These are phyloP conservation scores for Myiozetetes cayanensis DNA, from an alignment of 2,113 vertebrate species.

Conservation along the genomic window DNA sequence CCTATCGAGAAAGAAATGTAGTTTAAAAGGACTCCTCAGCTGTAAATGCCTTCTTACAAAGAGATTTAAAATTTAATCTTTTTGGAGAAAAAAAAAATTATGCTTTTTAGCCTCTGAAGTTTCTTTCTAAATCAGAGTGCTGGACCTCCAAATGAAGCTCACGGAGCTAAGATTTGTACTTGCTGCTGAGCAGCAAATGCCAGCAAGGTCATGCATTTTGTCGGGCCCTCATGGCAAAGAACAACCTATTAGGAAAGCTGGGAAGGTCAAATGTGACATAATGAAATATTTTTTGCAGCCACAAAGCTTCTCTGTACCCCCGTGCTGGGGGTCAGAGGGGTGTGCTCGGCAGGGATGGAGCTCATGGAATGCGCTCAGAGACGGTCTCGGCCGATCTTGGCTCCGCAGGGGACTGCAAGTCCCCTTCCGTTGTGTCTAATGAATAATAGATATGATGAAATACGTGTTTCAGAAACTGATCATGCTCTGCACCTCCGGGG, in stretches of 20 bases:
- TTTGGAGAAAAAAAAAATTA: neutral
- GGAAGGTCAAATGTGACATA: neutral
- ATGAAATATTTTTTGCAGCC: neutral
- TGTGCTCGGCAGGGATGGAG: neutral
- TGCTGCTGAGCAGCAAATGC: constrained; percentile 1
- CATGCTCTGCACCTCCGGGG: neutral
- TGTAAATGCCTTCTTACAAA: constrained; percentile 12
- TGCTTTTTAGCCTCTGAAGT: neutral
- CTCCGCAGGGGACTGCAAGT: neutral
- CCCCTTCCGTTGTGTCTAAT: neutral
- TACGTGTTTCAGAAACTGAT: neutral
- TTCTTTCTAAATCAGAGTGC: neutral
- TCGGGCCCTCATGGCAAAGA: neutral
- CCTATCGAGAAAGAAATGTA: neutral
- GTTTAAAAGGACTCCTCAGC: neutral
- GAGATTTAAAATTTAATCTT: constrained; percentile 31
- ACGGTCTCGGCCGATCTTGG: rapidly evolving
- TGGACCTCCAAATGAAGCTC: neutral
- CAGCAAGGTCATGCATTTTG: neutral
- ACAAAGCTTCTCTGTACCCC: neutral
- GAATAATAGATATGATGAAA: neutral
- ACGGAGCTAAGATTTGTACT: neutral
- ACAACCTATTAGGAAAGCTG: neutral
- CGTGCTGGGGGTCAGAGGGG: neutral
- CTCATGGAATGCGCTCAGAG: neutral